Percentiles rank a stretch among this genome's conserved stretches.
Conservation (phyloP, 92 coral and sea anemone species). For the Heteractis magnifica region DNA sequence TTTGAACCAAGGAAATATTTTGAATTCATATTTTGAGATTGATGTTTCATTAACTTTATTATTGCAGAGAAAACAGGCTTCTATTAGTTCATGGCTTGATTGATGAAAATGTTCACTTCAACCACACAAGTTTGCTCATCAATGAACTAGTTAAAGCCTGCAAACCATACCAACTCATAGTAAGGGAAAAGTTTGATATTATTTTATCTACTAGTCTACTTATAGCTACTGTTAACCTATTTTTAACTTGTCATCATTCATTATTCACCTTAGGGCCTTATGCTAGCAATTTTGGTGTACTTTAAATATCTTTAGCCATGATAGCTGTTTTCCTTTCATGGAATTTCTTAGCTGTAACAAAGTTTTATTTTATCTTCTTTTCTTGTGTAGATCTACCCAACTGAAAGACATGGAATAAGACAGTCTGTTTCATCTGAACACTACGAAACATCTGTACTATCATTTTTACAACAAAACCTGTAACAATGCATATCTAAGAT, state of each 20-base stretch:
- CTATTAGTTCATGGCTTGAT: conserved; percentile 96
- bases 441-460: conserved; percentile 84
- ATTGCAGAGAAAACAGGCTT: conserved; percentile 80
- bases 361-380: neutral
- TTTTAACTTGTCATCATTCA: neutral
- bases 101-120: conserved; percentile 98
- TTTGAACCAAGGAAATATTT: too few species aligned
- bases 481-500: neutral
- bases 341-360: neutral
- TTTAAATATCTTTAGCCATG: too few species aligned
- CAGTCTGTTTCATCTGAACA: conserved; percentile 96
- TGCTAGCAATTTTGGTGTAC: too few species aligned
- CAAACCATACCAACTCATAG: conserved; percentile 92
- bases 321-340: too few species aligned
- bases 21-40: neutral
- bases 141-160: conserved; percentile 87
- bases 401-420: conserved; percentile 94
- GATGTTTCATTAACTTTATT: neutral
- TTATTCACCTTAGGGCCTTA: neutral
- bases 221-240: neutral
- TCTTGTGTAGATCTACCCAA: conserved; percentile 81
- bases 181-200: conserved; percentile 19
- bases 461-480: conserved; percentile 83
- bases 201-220: too few species aligned
- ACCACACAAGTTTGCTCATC: conserved; percentile 89